Base-by-base conservation (phyloP, 2,888 invertebrate species). In the Lochmaea crataegi region DNA sequence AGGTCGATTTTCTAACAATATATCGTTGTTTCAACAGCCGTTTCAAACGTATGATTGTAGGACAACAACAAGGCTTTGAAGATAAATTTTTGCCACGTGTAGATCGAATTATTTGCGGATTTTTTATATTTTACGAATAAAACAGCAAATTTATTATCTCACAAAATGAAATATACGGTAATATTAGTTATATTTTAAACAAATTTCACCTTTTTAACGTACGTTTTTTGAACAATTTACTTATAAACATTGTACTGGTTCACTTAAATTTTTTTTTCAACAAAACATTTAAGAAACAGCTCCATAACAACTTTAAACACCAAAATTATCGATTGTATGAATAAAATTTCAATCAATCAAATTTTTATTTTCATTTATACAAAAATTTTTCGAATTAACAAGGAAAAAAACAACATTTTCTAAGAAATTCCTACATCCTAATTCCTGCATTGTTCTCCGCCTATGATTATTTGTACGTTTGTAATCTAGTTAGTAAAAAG, bases 1-100 rank as follows among this genome's bases (percentile, higher is more conserved):
- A 72, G 68, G 53, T 57, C 32, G 60, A 65, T 64, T 60, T 67
- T 64, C 45, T 64, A 51, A 56, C 56, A 57, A 32, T 53, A 51
- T 41, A 68, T 41, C 60, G 32, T n/a, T 22, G 51, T 57, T 70
- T 57, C 22, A 41, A 72, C 16, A 56, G 63, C 67, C 41, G 22
- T 60, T 72, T 61, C 16, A 32, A 56, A 7, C 53, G 18, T 18
- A 53, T 2, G 9, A 53, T 18, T 66, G 56, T 22, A 65, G 22
- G n/a, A 12, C 42, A 42, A 60, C 12, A 63, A 42, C 61, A 42
- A 42, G 18, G 18, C 61, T n/a, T 41, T n/a, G 5, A 18, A 42
- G 61, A 63, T 63, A 63, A 63, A 41, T 18, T 38, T 42, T 38
- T 38, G 11, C 14, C 42, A 63, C 61, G 42, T 63, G 61, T 18